Evolutionary conservation across 2,888 invertebrate species (phyloP).

Genomic region (Cheilosia urbana): DNA sequence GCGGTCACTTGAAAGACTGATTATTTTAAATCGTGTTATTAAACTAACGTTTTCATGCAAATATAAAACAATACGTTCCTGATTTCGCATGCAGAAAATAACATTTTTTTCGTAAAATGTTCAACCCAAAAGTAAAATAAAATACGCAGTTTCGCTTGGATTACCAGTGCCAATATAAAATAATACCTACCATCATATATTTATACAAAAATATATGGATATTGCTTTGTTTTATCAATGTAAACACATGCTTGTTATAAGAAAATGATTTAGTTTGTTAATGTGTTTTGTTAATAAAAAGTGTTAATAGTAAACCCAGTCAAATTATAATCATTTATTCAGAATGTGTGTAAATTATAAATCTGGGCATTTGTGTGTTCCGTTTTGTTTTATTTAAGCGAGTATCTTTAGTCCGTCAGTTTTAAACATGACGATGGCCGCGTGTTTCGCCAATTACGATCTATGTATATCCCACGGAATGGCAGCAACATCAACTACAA

Average conservation of each 20-base stretch:
- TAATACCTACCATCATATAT: constrained; percentile 27
- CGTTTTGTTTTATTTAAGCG: constrained; percentile 22
- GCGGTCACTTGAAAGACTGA: constrained; percentile 42
- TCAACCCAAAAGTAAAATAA: constrained; percentile 74
- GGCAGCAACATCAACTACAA: constrained; percentile 72
- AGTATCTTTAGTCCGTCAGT: neutral
- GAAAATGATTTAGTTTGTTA: neutral
- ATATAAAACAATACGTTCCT: constrained; percentile 79
- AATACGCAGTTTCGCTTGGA: constrained; percentile 78
- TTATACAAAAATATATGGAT: constrained; percentile 24
- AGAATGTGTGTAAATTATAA: constrained; percentile 23
- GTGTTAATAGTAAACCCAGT: neutral
- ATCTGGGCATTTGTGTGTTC: neutral
- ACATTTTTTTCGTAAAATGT: constrained; percentile 38
- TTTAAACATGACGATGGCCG: constrained; percentile 83
- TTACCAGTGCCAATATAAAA: constrained; percentile 82
- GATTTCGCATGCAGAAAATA: constrained; percentile 71
- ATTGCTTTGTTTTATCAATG: constrained; percentile 55
- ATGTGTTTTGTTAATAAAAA: constrained; percentile 21
- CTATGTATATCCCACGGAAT: constrained; percentile 82
- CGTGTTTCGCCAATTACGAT: constrained; percentile 83
- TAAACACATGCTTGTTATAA: neutral
- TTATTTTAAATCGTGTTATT: constrained; percentile 18
- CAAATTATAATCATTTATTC: constrained; percentile 15
- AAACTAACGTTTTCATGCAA: constrained; percentile 3